Evolutionary conservation across 2,888 invertebrate genomes (phyloP).

Genomic region (Pandemis heparana): DNA sequence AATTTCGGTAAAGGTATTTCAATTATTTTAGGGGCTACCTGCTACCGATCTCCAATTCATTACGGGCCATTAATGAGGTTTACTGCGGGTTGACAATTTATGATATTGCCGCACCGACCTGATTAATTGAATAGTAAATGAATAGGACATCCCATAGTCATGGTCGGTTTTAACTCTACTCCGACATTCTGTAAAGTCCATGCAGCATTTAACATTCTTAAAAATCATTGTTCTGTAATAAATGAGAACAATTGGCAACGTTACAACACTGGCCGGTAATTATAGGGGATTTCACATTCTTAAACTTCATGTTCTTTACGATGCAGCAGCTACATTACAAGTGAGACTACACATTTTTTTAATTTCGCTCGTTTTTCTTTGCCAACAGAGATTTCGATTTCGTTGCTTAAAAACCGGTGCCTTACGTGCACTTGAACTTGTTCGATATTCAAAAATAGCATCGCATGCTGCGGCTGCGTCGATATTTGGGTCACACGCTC

Average conservation of each 20-base stretch:
- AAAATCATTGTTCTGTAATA: constrained; percentile 35
- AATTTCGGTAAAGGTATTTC: constrained; percentile 56
- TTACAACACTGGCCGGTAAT: constrained; percentile 3
- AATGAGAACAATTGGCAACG: constrained; percentile 12
- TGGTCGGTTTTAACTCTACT: constrained; percentile 50
- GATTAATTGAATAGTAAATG: constrained; percentile 77
- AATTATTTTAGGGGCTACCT: constrained; percentile 74
- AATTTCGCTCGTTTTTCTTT: not conserved
- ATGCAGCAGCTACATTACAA: not conserved
- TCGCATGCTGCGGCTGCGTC: constrained; percentile 56
- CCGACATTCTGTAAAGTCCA: constrained; percentile 44
- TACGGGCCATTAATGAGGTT: constrained; percentile 78
- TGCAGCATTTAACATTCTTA: constrained; percentile 28
- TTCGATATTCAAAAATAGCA: constrained; percentile 75
- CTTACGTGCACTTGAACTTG: constrained; percentile 68
- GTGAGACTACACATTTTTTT: not conserved
- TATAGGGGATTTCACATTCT: not conserved
- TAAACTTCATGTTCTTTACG: constrained; percentile 2
- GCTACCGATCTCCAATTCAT: constrained; percentile 80
- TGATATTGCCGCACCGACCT: constrained; percentile 59
- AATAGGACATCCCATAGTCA: constrained; percentile 62
- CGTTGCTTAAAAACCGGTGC: constrained; percentile 25
- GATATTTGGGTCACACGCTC: constrained; percentile 80
- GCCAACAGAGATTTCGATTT: constrained; percentile 5
- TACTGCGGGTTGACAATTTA: constrained; percentile 70